These are phyloP conservation scores for Oryzias javanicus DNA, from an alignment of 2,113 vertebrate genomes.

Conservation along the genomic window DNA sequence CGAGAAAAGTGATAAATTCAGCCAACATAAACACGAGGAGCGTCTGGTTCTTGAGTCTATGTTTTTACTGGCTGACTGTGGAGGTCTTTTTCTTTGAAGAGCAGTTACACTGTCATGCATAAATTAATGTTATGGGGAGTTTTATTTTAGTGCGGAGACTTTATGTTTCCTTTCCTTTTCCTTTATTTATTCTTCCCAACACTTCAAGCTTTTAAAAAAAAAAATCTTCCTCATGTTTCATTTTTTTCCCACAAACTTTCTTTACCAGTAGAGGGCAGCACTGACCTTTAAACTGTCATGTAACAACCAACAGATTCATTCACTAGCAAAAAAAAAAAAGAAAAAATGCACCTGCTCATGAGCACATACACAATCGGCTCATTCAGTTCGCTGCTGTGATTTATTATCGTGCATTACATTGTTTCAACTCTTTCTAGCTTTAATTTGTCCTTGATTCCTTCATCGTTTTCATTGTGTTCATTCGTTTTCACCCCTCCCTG, in stretches of 20 bases:
- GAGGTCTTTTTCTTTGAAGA: not conserved
- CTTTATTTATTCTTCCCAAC: not conserved
- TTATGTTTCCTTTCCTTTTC: not conserved
- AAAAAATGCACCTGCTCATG: constrained; percentile 63
- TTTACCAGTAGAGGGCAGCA: constrained; percentile 59
- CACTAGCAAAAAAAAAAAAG: constrained; percentile 18
- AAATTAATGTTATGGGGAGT: not conserved
- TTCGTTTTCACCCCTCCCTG: constrained; percentile 12
- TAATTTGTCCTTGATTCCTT: constrained; percentile 13
- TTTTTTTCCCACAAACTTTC: no score
- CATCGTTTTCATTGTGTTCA: constrained; percentile 25
- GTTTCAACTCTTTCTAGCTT: constrained; percentile 12
- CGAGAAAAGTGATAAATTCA: no score
- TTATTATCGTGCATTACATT: constrained; percentile 23
- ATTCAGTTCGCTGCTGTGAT: constrained; percentile 32
- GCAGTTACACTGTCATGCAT: not conserved
- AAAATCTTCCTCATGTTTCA: not conserved
- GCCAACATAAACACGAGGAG: no score
- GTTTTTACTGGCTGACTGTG: no score
- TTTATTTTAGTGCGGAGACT: not conserved
- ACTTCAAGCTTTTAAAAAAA: not conserved
- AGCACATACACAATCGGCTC: constrained; percentile 52
- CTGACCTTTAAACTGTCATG: constrained; percentile 17
- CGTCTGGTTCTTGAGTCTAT: no score
- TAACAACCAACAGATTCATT: not conserved